Evolutionary conservation across 2,797 vertebrate species (phyloP).

Genomic region (Tragopan temminckii): DNA sequence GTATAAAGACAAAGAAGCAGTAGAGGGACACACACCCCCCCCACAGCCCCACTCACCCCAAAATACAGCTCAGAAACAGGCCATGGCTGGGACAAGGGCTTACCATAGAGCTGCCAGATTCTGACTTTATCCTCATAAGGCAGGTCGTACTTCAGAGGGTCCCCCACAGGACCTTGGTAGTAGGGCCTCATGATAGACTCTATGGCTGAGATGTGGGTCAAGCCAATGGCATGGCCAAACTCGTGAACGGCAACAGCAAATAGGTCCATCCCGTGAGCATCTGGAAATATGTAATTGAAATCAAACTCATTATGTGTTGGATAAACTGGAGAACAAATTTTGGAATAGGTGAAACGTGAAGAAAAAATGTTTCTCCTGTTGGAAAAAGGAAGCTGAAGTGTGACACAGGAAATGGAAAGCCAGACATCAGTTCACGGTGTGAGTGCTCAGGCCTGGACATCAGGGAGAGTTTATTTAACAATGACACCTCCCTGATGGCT

Average conservation of each 20-base stretch:
- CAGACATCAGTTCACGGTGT: not conserved
- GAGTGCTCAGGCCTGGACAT: not conserved
- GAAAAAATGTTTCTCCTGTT: not conserved
- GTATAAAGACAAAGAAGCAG: not conserved
- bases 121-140: constrained; percentile 95
- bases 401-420: not conserved
- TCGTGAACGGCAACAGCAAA: constrained; percentile 97
- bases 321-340: not conserved
- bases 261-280: constrained; percentile 93
- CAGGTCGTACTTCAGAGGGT: constrained; percentile 94
- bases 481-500: not conserved
- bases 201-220: constrained; percentile 92
- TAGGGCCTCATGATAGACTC: constrained; percentile 98
- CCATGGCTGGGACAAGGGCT: not conserved
- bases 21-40: not conserved
- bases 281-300: constrained; percentile 74
- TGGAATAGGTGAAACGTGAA: not conserved
- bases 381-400: not conserved
- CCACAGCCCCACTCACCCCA: not conserved
- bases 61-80: not conserved
- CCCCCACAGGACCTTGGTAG: constrained; percentile 96
- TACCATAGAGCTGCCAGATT: constrained; percentile 97
- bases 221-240: constrained; percentile 96
- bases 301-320: not conserved
- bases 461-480: not conserved